Conservation (phyloP, 2,888 invertebrate species). For the Macroteleia sp. region DNA sequence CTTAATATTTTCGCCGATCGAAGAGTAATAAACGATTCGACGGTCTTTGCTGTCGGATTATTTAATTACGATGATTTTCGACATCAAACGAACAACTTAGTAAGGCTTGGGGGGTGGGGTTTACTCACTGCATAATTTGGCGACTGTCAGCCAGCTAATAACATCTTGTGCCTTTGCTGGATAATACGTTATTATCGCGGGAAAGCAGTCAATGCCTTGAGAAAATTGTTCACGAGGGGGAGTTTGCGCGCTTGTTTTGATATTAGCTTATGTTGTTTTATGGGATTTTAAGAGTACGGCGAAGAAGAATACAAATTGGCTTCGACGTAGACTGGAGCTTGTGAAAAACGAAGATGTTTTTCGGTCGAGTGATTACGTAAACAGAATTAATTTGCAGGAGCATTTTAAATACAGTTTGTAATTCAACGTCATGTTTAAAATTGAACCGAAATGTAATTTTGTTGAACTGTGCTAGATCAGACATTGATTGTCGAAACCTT, state of each 20-base stretch:
- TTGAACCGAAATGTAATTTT: conserved; percentile 20
- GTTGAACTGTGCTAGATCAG: neutral
- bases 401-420: conserved; percentile 9
- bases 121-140: conserved; percentile 54
- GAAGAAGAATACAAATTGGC: conserved; percentile 36
- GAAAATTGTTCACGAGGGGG: conserved; percentile 51
- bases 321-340: conserved; percentile 6
- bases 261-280: conserved; percentile 45
- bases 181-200: conserved; percentile 59
- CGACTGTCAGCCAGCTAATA: conserved; percentile 61
- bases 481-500: conserved; percentile 33
- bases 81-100: conserved; percentile 56
- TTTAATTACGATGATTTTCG: conserved; percentile 63
- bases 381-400: neutral
- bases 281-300: conserved; percentile 39
- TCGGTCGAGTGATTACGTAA: neutral
- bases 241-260: conserved; percentile 40
- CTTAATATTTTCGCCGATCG: conserved; percentile 35
- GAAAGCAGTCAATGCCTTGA: conserved; percentile 54
- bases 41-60: conserved; percentile 53
- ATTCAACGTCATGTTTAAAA: neutral
- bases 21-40: conserved; percentile 48
- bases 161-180: conserved; percentile 47
- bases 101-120: neutral
- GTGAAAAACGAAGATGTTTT: neutral